Conservation (phyloP, 2,797 vertebrate genomes). For the Hippopotamyrus pictus region DNA sequence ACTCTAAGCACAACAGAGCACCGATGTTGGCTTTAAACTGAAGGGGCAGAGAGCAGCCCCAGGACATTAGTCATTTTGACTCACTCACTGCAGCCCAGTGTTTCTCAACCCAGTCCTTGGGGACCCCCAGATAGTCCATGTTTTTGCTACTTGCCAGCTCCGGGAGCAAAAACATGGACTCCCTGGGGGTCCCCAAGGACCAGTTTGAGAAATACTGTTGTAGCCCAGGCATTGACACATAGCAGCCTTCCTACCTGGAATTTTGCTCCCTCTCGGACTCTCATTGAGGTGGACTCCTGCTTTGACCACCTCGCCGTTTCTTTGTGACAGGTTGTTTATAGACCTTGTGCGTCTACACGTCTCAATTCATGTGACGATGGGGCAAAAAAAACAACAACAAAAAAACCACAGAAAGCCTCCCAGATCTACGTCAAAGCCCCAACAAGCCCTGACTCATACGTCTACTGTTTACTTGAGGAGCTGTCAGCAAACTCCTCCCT, state of each 20-base stretch:
- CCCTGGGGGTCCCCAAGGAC: background rate
- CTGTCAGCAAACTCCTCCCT: slow-evolving; percentile 34
- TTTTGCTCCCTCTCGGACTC: slow-evolving; percentile 19
- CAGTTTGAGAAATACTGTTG: background rate
- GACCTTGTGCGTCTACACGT: slow-evolving; percentile 23
- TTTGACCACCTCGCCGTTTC: slow-evolving; percentile 9
- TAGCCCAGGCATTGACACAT: background rate
- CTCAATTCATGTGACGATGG: slow-evolving; percentile 17
- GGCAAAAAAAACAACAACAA: background rate
- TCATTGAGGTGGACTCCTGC: slow-evolving; percentile 21
- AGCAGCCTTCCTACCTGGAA: slow-evolving; percentile 19
- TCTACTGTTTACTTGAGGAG: slow-evolving; percentile 35
- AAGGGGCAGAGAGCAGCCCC: background rate
- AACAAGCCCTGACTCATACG: slow-evolving; percentile 47
- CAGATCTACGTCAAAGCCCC: slow-evolving; percentile 26
- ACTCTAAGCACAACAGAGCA: background rate
- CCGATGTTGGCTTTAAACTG: slow-evolving; percentile 14
- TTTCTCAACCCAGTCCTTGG: background rate
- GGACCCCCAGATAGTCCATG: background rate
- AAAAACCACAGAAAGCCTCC: slow-evolving; percentile 11
- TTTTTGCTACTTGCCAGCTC: background rate
- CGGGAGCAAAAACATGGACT: background rate
- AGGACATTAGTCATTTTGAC: background rate
- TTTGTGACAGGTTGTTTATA: slow-evolving; percentile 25
- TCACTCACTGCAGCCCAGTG: background rate